Base-by-base conservation (phyloP, 1,140 invertebrate species). In the Andricus grossulariae region DNA sequence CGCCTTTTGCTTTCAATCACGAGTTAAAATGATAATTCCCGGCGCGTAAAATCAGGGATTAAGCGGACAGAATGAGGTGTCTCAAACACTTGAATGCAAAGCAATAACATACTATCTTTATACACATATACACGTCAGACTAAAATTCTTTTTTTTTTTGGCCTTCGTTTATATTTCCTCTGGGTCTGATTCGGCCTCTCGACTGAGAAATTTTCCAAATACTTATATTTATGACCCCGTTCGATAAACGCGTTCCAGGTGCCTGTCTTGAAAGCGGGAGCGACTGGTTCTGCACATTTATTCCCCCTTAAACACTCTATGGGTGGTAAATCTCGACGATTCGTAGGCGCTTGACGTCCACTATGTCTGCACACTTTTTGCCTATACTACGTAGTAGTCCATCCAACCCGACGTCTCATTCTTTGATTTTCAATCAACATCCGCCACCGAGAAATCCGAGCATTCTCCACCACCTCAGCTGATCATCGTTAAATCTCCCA, bases 161-260 rank as follows among this genome's bases (percentile, higher is more conserved):
- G 13, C 21, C 12, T 25, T 66, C 21, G 8, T 66, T 66, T 25
- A 66, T 66, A 66, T 55, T 32, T 66, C 21, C 21, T 32, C 25
- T 66, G 21, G 25, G 57, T 15, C 13, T 66, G 57, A 66, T 66
- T 21, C 57, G 57, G 57, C 21, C 39, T 66, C 57, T 66, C 32
- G 25, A 3, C 25, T 39, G 60, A 66, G 60, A 66, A 66, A 66
- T 66, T 66, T 66, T 66, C 60, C 60, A 66, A 66, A 66, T 66
- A 66, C 60, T 32, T 66, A 66, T 66, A 66, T 66, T 66, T 66
- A 66, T 66, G 13, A 13, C 25, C 60, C 25, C 21, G 25, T 66
- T 66, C 60, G 60, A 66, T 32, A 66, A 66, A 66, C 60, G 60
- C 60, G 60, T 66, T 66, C 60, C 60, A 66, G 60, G 60, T 66